Percentiles rank a stretch among this genome's conserved stretches.
phyloP scores from a whole-genome alignment of 2,113 vertebrate genomes.

The Drymodes brunneopygia region DNA sequence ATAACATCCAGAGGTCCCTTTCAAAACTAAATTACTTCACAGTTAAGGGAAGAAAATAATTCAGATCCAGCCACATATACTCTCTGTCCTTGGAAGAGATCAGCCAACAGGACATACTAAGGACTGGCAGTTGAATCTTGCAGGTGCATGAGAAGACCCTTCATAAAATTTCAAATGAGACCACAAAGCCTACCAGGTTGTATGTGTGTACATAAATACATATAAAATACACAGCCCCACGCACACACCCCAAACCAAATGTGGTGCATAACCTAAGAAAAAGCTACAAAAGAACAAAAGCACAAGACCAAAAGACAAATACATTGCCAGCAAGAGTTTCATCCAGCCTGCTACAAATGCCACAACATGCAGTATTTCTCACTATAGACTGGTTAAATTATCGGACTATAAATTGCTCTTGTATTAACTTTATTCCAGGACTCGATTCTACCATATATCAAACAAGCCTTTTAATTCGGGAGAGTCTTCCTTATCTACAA shows the following conservation, averaged over 20 bases:
- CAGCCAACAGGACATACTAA: background rate
- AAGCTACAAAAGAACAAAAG: background rate
- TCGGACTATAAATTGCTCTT: background rate
- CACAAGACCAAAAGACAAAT: background rate
- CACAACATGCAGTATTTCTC: background rate
- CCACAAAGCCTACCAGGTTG: background rate
- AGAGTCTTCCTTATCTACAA: background rate
- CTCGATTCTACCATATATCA: background rate
- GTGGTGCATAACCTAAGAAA: background rate
- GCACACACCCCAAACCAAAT: background rate
- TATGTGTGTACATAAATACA: background rate
- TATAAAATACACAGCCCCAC: background rate
- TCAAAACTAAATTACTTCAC: background rate
- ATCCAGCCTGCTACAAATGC: background rate
- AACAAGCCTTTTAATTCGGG: background rate
- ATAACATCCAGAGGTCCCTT: background rate
- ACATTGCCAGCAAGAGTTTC: background rate
- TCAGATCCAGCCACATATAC: background rate
- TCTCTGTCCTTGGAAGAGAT: background rate
- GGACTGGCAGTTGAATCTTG: background rate
- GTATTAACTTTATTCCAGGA: background rate
- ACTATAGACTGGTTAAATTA: background rate
- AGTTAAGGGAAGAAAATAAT: background rate
- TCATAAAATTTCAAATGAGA: background rate
- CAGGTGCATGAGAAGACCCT: background rate